Base-by-base conservation (phyloP, 2,888 invertebrate species). In the Perdita meconis region DNA sequence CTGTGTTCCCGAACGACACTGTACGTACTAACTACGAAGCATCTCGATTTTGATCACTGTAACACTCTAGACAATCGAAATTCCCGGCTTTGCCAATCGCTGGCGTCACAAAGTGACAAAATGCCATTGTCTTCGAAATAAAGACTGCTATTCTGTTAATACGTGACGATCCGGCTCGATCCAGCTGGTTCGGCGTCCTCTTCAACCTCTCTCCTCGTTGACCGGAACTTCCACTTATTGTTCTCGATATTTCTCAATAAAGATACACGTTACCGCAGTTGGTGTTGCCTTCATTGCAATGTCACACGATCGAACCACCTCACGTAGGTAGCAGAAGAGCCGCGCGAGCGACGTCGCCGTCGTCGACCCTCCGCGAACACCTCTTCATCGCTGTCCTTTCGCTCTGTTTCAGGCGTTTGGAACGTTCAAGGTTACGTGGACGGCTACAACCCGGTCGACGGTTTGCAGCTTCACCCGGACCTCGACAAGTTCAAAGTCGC, bases 391-490 rank as follows among this genome's bases (percentile, higher is more conserved):
- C 8, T 59, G 30, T 65, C 53, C 69, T 59, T 73, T 74, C 66
- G 44, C 51, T 87, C 10, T 87, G 87, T 87, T 87, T 68, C 87
- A 87, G 87, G 22, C 5, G 63, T 2, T 12, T 82, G 83, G 87
- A 70, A 63, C 66, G 47, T 72, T 13, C 47, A 10, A 12, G 57
- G 44, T 38, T 81, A 80, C 59, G 30, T 19, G 53, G 67, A 77
- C 42, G 56, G 47, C 36, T 72, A 69, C 50, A 26, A 38, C 13
- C 24, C 64, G 1, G 19, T 57, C 2, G 80, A 72, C 22, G 67
- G 34, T 1, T 13, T 64, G 2, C 55, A 30, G 1, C 44, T 78
- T 12, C 67, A 16, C 0, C 55, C 59, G 26, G 70, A 68, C 8
- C 64, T 81, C 40, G 76, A 80, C 0, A 82, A 80, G 22, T 67